These are phyloP conservation scores for Eristalinus sepulchralis DNA, from an alignment of 2,888 invertebrate species.

Conservation along the genomic window DNA sequence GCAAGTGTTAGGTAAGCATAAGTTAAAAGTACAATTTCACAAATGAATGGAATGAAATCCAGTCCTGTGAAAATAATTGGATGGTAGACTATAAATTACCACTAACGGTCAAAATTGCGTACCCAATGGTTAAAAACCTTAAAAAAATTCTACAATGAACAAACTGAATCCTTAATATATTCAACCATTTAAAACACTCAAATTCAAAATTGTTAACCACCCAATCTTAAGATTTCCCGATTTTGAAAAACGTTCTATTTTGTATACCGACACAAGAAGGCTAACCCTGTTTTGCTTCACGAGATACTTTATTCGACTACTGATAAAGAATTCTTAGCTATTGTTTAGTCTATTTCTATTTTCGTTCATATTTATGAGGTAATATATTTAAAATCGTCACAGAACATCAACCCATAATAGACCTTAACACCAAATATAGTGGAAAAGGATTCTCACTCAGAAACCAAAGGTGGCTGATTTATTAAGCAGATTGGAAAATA, in stretches of 20 bases:
- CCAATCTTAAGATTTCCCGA: not conserved
- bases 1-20: too few species aligned
- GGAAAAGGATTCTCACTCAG: not conserved
- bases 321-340: too few species aligned
- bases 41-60: not conserved
- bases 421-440: too few species aligned
- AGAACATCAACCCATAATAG: too few species aligned
- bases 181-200: too few species aligned
- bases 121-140: not conserved
- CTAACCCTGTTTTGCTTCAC: too few species aligned
- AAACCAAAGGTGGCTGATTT: not conserved
- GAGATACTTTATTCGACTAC: too few species aligned
- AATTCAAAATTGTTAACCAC: not conserved
- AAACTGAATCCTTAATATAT: not conserved
- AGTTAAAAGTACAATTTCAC: too few species aligned
- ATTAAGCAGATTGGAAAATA: not conserved
- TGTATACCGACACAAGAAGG: not conserved
- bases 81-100: not conserved
- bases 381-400: too few species aligned
- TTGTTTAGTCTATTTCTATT: too few species aligned
- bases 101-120: not conserved
- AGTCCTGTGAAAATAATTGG: not conserved
- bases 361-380: too few species aligned
- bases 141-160: not conserved
- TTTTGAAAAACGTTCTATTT: not conserved